Evolutionary conservation across 2,888 invertebrate species (phyloP).

Genomic region (Horisme vitalbata): DNA sequence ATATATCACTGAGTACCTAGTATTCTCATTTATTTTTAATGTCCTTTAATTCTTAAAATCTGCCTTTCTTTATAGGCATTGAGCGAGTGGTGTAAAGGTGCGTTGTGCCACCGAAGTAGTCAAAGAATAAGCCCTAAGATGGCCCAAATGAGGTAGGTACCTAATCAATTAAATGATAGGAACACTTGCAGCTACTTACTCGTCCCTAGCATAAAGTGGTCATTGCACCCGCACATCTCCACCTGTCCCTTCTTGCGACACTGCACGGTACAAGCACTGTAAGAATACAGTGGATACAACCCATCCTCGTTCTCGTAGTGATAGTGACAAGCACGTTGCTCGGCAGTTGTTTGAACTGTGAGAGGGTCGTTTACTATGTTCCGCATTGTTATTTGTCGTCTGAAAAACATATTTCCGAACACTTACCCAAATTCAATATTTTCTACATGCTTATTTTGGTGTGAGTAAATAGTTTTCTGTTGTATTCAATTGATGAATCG

Average conservation of each 20-base stretch:
- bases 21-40: too few species aligned
- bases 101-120: too few species aligned
- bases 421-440: too few species aligned
- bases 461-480: too few species aligned
- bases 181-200: conserved; percentile 61
- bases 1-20: too few species aligned
- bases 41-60: too few species aligned
- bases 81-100: too few species aligned
- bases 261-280: conserved; percentile 87
- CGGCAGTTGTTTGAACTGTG: conserved; percentile 82
- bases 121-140: too few species aligned
- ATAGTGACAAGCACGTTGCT: conserved; percentile 88
- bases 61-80: too few species aligned
- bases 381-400: conserved; percentile 78
- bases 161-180: neutral
- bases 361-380: conserved; percentile 88
- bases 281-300: conserved; percentile 86
- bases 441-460: too few species aligned
- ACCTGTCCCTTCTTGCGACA: conserved; percentile 86
- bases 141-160: neutral
- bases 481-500: too few species aligned
- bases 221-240: conserved; percentile 85
- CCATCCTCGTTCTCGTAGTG: conserved; percentile 84
- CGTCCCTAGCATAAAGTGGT: conserved; percentile 86
- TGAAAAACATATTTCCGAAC: too few species aligned